Evolutionary conservation across 2,797 vertebrate genomes (phyloP), one percentile per base, ranked within the genome.

Genomic region (Eremophila alpestris): DNA sequence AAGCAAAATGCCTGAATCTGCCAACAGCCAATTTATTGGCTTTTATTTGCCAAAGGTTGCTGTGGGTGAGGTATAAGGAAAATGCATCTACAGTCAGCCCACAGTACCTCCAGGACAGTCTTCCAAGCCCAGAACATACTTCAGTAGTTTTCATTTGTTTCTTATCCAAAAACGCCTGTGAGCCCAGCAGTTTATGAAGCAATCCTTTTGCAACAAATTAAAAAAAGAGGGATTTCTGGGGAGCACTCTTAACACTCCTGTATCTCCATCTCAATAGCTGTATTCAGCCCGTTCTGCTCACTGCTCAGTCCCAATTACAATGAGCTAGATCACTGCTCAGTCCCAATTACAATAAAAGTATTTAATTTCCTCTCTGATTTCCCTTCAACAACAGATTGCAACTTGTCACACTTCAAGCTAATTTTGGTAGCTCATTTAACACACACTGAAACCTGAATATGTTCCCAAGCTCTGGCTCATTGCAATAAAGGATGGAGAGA

Each of bases 321-420:
- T 49, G 88, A 96, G 76, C 80, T 90, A 96, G 69, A 80, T 96
- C 63, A 4, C 8, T 79, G 59, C 70, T 91, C 87, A 32, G 13
- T 85, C 95, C 94, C 92, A 95, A 87, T 96, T 96, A 96, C 74
- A 89, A 84, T 94, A 92, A 87, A 89, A 90, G 83, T 94, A 94
- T 96, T 97, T 97, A 89, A 97, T 97, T 97, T 97, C 93, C 95
- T 95, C 88, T 94, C 95, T 97, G 93, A 96, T 96, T 97, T 97
- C 91, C 95, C 64, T 94, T 96, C 84, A 78, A 46, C 87, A 96
- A 96, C 90, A 97, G 92, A 96, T 90, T 96, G 90, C 92, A 96
- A 90, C 92, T 93, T 94, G 83, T 94, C 86, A 92, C 94, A 85
- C 85, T 95, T 97, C 54, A 74, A 78, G 90, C 67, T 95, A 93